Percentiles rank a stretch among this genome's conserved stretches.
Conservation (phyloP, 2,888 invertebrate species). For the Andrena hattorfiana region DNA sequence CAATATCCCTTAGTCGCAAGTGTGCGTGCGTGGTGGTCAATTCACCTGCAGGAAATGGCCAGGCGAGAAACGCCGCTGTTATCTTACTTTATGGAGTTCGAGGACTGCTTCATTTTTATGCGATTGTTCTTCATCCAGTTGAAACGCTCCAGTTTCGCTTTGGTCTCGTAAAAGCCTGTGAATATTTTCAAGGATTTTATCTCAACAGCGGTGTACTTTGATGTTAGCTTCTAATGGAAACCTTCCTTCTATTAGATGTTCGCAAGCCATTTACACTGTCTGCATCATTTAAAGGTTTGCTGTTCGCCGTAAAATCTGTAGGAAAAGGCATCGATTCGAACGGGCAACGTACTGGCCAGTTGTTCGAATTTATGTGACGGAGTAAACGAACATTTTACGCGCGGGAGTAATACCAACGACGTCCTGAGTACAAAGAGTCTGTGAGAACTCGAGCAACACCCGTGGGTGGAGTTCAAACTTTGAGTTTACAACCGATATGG, state of each 20-base stretch:
- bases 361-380: not conserved
- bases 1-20: conserved; percentile 25
- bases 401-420: too few relatives aligned
- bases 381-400: not conserved
- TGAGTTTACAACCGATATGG: too few relatives aligned
- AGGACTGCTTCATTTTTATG: conserved; percentile 13
- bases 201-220: not conserved
- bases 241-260: not conserved
- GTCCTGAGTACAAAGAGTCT: too few relatives aligned
- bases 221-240: not conserved
- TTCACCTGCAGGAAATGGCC: conserved; percentile 8
- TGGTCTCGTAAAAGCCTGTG: not conserved
- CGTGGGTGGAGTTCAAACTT: too few relatives aligned
- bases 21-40: conserved; percentile 4
- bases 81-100: conserved; percentile 14
- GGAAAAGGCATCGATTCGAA: not conserved
- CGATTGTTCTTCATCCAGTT: conserved; percentile 1
- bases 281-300: not conserved
- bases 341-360: not conserved
- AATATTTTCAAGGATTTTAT: not conserved
- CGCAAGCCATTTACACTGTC: not conserved
- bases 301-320: not conserved
- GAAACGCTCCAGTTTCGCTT: not conserved
- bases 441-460: too few relatives aligned
- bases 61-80: conserved; percentile 23